These are phyloP conservation scores for Venturia canescens DNA, from an alignment of 1,140 invertebrate species.

Conservation along the genomic window DNA sequence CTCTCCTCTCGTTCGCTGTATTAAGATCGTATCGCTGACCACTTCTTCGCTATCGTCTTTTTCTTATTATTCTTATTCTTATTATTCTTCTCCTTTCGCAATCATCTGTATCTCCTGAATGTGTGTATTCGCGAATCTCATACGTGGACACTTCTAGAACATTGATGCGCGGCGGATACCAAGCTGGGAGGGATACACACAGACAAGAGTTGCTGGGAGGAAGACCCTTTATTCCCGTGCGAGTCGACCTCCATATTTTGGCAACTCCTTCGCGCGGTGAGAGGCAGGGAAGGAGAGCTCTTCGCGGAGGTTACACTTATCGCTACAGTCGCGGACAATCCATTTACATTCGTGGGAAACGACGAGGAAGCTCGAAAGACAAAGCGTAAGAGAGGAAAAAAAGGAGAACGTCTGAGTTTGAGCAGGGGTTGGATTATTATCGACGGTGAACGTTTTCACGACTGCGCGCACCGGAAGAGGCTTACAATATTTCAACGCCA, in stretches of 20 bases:
- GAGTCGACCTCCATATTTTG: slow-evolving; percentile 39
- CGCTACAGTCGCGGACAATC: neutral
- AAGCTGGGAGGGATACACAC: neutral
- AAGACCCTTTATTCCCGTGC: slow-evolving; percentile 35
- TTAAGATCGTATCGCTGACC: slow-evolving; percentile 29
- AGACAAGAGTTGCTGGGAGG: neutral
- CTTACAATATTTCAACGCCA: no score
- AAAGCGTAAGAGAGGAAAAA: neutral
- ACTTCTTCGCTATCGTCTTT: slow-evolving; percentile 21
- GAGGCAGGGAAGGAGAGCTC: slow-evolving; percentile 14
- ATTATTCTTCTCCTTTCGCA: neutral
- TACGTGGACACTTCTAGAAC: neutral
- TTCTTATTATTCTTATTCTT: slow-evolving; percentile 22
- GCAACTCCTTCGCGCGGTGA: slow-evolving; percentile 21
- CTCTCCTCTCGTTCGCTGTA: slow-evolving; percentile 10
- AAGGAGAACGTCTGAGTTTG: neutral
- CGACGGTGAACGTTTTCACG: neutral
- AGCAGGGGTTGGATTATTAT: neutral
- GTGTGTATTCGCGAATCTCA: neutral
- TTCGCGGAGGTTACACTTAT: neutral
- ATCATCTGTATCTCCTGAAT: neutral
- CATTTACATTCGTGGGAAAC: neutral
- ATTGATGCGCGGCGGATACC: neutral
- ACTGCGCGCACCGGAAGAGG: no score
- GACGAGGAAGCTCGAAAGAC: neutral